These are phyloP conservation scores for Galagoides demidoff DNA, from an alignment of 2,797 vertebrate species.

Conservation along the genomic window DNA sequence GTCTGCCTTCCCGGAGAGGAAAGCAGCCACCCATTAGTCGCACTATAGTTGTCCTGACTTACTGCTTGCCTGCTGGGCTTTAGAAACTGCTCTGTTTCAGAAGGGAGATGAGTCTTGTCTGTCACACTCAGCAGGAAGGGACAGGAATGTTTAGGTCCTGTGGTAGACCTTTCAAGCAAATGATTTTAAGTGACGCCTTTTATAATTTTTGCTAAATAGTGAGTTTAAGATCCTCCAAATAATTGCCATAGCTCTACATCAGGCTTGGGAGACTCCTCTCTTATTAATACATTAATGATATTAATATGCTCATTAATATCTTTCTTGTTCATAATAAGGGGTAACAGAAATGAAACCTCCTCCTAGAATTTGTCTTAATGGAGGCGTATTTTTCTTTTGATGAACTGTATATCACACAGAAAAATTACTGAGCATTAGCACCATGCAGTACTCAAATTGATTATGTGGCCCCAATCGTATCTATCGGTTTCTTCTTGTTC, in stretches of 20 bases:
- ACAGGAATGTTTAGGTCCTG: neutral
- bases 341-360: neutral
- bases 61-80: neutral
- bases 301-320: too few species aligned
- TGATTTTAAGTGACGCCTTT: neutral
- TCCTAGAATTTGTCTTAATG: neutral
- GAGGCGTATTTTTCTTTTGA: neutral
- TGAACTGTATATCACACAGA: neutral
- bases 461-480: neutral
- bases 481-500: neutral
- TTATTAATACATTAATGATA: too few species aligned
- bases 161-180: neutral
- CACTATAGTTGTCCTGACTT: neutral
- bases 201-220: neutral
- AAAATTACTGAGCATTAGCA: neutral
- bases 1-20: neutral
- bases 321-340: neutral
- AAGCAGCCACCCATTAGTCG: neutral
- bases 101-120: neutral
- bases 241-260: neutral
- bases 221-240: neutral
- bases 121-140: neutral
- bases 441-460: neutral
- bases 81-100: neutral
- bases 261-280: neutral